Conservation (phyloP, 2,113 vertebrate genomes). For the Addax nasomaculatus region DNA sequence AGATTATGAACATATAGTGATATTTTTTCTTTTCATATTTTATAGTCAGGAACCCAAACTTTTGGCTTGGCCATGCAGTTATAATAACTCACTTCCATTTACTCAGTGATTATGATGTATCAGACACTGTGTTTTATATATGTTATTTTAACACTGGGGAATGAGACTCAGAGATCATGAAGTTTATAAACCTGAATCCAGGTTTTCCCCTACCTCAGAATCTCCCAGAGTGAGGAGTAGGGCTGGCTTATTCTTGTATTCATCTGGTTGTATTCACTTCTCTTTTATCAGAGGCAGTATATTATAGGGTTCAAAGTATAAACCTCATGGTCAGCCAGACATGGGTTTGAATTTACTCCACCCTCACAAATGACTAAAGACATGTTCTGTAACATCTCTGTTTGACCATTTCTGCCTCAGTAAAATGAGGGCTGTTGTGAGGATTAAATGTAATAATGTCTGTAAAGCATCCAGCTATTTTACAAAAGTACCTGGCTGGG, state of each 20-base stretch:
- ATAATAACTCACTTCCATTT: conserved; percentile 2
- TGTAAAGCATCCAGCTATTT: neutral
- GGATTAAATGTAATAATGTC: neutral
- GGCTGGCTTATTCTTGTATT: neutral
- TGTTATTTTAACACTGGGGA: neutral
- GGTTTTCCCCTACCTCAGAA: neutral
- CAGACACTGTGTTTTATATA: neutral
- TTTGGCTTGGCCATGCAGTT: neutral
- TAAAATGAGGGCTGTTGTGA: neutral
- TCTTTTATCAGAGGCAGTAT: neutral
- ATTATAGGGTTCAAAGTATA: neutral
- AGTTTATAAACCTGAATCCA: neutral
- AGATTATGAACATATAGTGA: neutral
- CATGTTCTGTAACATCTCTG: neutral
- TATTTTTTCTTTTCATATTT: neutral
- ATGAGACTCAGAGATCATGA: neutral
- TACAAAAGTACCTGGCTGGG: neutral
- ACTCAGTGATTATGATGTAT: neutral
- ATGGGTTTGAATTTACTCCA: neutral
- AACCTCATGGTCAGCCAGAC: neutral
- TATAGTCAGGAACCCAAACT: neutral
- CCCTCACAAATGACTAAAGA: neutral
- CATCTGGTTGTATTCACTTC: neutral
- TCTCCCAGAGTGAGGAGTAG: neutral
- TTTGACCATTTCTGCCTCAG: neutral